Percentiles rank a stretch among this genome's conserved stretches.
Conservation (phyloP, 2,888 invertebrate species). For the Lochmaea crataegi region DNA sequence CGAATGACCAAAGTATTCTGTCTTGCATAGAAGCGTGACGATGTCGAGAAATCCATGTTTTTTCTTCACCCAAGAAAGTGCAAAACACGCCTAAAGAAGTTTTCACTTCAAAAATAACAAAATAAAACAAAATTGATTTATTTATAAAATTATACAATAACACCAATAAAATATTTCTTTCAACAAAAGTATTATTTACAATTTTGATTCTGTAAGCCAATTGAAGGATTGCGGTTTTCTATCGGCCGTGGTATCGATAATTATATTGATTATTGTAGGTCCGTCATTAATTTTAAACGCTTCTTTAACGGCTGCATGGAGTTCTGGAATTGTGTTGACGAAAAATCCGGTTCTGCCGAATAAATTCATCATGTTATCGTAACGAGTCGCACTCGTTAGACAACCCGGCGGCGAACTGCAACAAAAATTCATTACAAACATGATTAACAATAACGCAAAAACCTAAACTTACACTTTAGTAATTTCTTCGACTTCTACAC, state of each 20-base stretch:
- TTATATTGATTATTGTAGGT: slow-evolving; percentile 90
- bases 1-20: too few relatives aligned
- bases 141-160: neutral
- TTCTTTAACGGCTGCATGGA: slow-evolving; percentile 76
- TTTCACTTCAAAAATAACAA: too few relatives aligned
- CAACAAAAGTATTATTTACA: slow-evolving; percentile 67
- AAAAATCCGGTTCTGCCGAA: slow-evolving; percentile 86
- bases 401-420: slow-evolving; percentile 86
- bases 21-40: too few relatives aligned
- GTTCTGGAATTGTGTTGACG: slow-evolving; percentile 81
- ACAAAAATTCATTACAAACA: neutral
- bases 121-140: neutral
- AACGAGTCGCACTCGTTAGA: slow-evolving; percentile 81
- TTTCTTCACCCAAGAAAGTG: too few relatives aligned
- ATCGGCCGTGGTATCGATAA: slow-evolving; percentile 88
- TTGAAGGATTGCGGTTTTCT: slow-evolving; percentile 91
- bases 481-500: slow-evolving; percentile 70
- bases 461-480: slow-evolving; percentile 75
- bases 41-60: too few relatives aligned
- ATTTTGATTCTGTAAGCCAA: slow-evolving; percentile 94
- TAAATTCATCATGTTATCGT: slow-evolving; percentile 91
- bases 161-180: neutral
- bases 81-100: too few relatives aligned
- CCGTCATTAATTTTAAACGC: slow-evolving; percentile 77
- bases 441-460: too few relatives aligned